Conservation (phyloP, 1,140 invertebrate species). For the Uloborus diversus region DNA sequence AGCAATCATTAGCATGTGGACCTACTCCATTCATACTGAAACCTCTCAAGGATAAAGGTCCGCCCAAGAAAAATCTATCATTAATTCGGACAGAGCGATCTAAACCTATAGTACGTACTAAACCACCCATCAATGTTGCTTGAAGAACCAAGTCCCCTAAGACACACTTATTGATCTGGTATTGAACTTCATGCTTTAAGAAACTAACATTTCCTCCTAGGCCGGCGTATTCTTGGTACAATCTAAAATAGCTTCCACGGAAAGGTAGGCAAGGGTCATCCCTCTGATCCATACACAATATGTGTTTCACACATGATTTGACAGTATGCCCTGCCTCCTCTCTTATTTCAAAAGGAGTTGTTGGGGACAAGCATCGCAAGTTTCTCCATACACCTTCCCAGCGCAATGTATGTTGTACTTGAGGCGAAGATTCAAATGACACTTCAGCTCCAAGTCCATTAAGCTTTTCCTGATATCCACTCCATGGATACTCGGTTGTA, state of each 20-base stretch:
- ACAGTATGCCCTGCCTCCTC: constrained; percentile 85
- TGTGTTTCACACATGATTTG: constrained; percentile 84
- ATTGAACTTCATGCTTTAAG: constrained; percentile 80
- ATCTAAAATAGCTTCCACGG: constrained; percentile 74
- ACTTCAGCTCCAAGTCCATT: constrained; percentile 65
- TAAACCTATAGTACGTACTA: constrained; percentile 18
- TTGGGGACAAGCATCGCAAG: constrained; percentile 71
- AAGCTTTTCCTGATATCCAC: constrained; percentile 75
- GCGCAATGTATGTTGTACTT: constrained; percentile 78
- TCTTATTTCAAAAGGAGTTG: constrained; percentile 79
- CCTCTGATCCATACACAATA: constrained; percentile 78
- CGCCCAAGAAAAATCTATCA: constrained; percentile 88
- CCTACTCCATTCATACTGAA: constrained; percentile 85
- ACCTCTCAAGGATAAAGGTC: constrained; percentile 82
- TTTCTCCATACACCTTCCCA: constrained; percentile 85
- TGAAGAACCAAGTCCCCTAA: constrained; percentile 64
- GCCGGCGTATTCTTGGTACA: constrained; percentile 80
- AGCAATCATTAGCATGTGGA: constrained; percentile 71
- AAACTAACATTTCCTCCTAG: constrained; percentile 87
- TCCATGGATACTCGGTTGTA: constrained; percentile 76
- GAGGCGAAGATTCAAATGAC: constrained; percentile 61
- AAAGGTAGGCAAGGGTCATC: constrained; percentile 82
- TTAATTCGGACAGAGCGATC: constrained; percentile 73
- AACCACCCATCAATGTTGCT: constrained; percentile 61
- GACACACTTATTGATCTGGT: constrained; percentile 80